phyloP scores from a whole-genome alignment of 2,113 vertebrate species.

The Typhlomys cinereus region DNA sequence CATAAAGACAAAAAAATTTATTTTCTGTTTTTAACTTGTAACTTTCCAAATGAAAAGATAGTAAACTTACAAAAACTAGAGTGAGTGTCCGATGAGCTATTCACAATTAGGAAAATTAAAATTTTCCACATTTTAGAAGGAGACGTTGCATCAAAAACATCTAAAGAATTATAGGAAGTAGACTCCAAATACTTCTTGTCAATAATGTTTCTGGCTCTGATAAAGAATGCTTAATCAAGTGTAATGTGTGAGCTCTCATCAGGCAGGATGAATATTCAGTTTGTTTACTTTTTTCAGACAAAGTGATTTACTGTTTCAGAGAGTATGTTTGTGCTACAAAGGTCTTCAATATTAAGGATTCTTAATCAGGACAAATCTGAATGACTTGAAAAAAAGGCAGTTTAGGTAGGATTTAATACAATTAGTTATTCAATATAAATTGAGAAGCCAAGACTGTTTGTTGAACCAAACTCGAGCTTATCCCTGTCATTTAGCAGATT shows the following conservation, averaged over 20 bases:
- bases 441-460: background rate
- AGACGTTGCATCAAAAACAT: background rate
- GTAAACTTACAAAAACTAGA: too few relatives aligned
- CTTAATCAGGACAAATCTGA: background rate
- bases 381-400: background rate
- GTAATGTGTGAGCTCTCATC: background rate
- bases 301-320: constrained; percentile 22
- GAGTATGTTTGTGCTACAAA: background rate
- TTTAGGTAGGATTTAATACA: background rate
- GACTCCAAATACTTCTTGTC: background rate
- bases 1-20: too few relatives aligned
- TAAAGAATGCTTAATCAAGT: background rate
- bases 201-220: background rate
- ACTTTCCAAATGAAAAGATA: too few relatives aligned
- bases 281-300: background rate
- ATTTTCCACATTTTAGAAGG: background rate
- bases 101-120: constrained; percentile 37
- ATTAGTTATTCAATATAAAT: background rate
- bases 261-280: background rate
- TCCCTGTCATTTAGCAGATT: background rate
- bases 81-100: too few relatives aligned
- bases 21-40: too few relatives aligned
- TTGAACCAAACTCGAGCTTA: background rate
- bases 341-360: background rate
- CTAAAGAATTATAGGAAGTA: background rate